Evolutionary conservation across 1,140 invertebrate species (phyloP).

Genomic region (Drosophila ambigua): DNA sequence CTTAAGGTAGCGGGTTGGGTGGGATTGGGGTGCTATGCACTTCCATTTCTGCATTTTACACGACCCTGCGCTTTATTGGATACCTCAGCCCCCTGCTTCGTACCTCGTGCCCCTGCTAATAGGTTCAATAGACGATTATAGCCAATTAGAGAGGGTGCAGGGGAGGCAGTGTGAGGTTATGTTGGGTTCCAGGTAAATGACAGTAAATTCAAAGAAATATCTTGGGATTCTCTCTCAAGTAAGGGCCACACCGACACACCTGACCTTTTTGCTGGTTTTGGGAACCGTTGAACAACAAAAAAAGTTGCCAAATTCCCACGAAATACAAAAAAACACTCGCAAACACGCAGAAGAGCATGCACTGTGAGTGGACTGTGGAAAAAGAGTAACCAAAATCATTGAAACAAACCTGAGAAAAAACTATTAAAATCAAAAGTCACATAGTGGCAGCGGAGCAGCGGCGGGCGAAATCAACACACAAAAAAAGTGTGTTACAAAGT

Average conservation of each 20-base stretch:
- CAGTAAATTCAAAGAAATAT: slow-evolving; percentile 7
- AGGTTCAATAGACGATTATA: slow-evolving; percentile 76
- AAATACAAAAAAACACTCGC: slow-evolving; percentile 29
- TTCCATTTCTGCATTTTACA: slow-evolving; percentile 3
- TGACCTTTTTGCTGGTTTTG: slow-evolving; percentile 38
- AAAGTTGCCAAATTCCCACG: slow-evolving; percentile 53
- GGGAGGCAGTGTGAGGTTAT: slow-evolving; percentile 53
- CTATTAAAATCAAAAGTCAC: slow-evolving; percentile 73
- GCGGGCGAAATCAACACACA: slow-evolving; percentile 66
- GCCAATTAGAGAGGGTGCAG: slow-evolving; percentile 43
- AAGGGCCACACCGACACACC: slow-evolving; percentile 14
- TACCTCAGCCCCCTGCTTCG: slow-evolving; percentile 26
- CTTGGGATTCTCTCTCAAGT: neutral
- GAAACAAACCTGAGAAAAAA: slow-evolving; percentile 53
- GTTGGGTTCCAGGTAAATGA: slow-evolving; percentile 14
- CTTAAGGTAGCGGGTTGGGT: neutral
- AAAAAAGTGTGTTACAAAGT: slow-evolving; percentile 80
- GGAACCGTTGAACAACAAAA: slow-evolving; percentile 21
- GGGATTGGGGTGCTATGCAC: neutral
- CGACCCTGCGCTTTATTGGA: slow-evolving; percentile 58
- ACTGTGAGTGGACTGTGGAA: slow-evolving; percentile 10
- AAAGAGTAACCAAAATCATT: slow-evolving; percentile 56
- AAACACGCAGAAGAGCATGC: slow-evolving; percentile 2
- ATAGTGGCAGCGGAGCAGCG: slow-evolving; percentile 32
- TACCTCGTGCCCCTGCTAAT: slow-evolving; percentile 22